A percentile compares a stretch with the other conserved stretches of the same genome.
These are phyloP conservation scores for Cordilura impudica DNA, from an alignment of 2,888 invertebrate genomes.

Conservation along the genomic window DNA sequence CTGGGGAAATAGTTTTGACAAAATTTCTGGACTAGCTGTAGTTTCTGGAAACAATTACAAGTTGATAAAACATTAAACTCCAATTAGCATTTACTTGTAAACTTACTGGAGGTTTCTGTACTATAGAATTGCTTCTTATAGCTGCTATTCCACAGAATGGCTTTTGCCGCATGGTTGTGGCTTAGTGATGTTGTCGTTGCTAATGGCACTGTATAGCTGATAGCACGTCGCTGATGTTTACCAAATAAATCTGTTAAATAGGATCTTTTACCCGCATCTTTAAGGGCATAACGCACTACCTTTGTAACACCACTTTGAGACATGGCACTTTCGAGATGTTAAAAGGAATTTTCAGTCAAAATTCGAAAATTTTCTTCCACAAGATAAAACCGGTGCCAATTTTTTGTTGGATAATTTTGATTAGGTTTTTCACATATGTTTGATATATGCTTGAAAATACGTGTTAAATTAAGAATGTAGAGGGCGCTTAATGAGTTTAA, in stretches of 20 bases:
- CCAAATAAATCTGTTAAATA: not conserved
- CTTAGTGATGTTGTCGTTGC: conserved; percentile 12
- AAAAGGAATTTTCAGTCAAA: conserved; percentile 17
- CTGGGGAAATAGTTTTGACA: conserved; percentile 82
- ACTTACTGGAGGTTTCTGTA: conserved; percentile 65
- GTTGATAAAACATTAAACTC: too few relatives aligned
- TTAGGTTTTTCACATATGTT: conserved; percentile 39
- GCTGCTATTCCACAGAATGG: conserved; percentile 21
- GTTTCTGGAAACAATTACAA: conserved; percentile 53
- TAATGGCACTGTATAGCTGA: conserved; percentile 28
- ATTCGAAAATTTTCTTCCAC: conserved; percentile 3
- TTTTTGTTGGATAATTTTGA: conserved; percentile 37
- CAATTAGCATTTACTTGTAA: too few relatives aligned
- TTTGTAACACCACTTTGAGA: conserved; percentile 42
- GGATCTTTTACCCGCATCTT: not conserved
- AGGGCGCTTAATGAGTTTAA: not conserved
- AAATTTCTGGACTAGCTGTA: conserved; percentile 71
- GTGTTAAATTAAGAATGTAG: not conserved
- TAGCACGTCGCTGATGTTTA: conserved; percentile 29
- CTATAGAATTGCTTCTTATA: conserved; percentile 56
- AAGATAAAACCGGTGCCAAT: conserved; percentile 14
- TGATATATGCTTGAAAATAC: conserved; percentile 16
- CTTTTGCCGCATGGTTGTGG: conserved; percentile 48
- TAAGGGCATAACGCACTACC: conserved; percentile 12
- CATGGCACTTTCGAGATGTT: conserved; percentile 11